Conservation (phyloP, 2,888 invertebrate species). For the Mythimna loreyi region DNA sequence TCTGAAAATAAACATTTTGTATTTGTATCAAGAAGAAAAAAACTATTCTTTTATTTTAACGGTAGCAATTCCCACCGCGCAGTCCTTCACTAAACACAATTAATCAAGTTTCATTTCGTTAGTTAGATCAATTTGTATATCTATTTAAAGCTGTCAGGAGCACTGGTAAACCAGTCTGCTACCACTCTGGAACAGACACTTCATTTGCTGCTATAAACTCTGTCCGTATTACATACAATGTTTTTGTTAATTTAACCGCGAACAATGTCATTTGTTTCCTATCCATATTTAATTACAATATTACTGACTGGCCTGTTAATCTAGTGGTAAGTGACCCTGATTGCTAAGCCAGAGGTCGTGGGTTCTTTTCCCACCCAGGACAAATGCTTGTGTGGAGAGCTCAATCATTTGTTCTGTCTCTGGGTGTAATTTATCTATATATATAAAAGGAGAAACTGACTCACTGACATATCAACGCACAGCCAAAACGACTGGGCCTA, state of each 20-base stretch:
- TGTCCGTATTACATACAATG: not conserved
- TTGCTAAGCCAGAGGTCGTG: too few species aligned
- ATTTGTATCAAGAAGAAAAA: too few species aligned
- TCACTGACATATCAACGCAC: too few species aligned
- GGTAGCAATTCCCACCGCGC: not conserved
- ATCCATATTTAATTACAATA: slow-evolving; percentile 10
- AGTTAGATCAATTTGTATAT: not conserved
- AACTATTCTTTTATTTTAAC: not conserved
- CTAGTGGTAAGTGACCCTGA: too few species aligned
- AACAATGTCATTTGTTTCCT: not conserved
- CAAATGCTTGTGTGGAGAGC: too few species aligned
- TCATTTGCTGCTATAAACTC: not conserved
- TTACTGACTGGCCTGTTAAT: not conserved
- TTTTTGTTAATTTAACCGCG: not conserved
- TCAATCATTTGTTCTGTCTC: too few species aligned
- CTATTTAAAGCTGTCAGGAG: not conserved
- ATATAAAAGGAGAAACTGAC: too few species aligned
- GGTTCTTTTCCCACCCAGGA: too few species aligned
- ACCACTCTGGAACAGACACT: slow-evolving; percentile 1
- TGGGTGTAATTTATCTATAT: too few species aligned
- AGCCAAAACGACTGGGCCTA: too few species aligned
- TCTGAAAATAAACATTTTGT: too few species aligned
- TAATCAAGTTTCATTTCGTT: not conserved
- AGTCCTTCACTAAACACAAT: not conserved
- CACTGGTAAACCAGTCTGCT: not conserved